A percentile compares a stretch with the other conserved stretches of the same genome.
phyloP scores from a whole-genome alignment of 2,888 invertebrate species.

The Globia sparganii region DNA sequence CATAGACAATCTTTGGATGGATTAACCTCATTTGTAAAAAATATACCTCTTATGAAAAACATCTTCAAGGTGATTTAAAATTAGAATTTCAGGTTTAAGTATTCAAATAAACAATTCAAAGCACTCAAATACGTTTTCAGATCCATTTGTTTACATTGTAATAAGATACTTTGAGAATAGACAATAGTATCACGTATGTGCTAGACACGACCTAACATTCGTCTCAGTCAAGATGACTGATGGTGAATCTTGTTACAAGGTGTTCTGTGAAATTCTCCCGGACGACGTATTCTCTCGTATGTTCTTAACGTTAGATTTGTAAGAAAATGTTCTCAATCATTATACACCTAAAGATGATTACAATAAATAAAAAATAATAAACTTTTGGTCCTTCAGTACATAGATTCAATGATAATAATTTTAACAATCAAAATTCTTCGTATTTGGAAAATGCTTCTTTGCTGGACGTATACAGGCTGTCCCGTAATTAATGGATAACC shows the following conservation, averaged over 20 bases:
- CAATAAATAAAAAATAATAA: no score
- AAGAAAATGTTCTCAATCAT: neutral
- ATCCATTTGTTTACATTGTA: neutral
- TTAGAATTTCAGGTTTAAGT: neutral
- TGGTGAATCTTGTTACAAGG: neutral
- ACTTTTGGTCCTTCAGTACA: neutral
- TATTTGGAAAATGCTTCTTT: no score
- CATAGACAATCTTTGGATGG: neutral
- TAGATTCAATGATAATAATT: neutral
- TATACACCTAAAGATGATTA: neutral
- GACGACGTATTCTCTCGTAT: neutral
- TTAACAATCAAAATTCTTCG: no score
- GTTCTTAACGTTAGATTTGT: neutral
- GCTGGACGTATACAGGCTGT: no score
- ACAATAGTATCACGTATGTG: neutral
- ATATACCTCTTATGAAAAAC: no score
- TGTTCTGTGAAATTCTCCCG: neutral
- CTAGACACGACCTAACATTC: neutral
- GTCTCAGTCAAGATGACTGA: conserved; percentile 27
- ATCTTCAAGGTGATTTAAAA: neutral
- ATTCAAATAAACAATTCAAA: neutral
- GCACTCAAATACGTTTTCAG: neutral
- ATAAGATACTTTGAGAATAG: neutral
- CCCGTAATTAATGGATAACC: no score
- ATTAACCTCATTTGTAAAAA: neutral